Conservation (phyloP, 2,888 invertebrate genomes). For the Tachina lurida region DNA sequence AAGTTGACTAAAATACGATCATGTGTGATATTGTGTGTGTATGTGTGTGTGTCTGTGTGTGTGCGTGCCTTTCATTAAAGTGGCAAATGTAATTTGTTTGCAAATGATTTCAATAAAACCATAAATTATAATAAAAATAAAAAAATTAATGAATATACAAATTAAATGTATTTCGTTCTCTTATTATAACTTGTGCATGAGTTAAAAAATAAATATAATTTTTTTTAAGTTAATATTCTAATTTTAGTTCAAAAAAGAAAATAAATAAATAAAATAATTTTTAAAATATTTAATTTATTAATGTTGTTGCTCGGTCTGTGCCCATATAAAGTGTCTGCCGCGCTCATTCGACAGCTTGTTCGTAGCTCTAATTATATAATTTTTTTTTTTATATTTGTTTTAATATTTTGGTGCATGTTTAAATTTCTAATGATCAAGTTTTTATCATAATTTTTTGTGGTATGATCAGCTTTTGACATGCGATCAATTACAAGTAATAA, state of each 20-base stretch:
- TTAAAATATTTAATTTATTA: conserved; percentile 35
- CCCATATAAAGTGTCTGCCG: conserved; percentile 34
- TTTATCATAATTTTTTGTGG: conserved; percentile 1
- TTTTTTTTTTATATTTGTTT: conserved; percentile 29
- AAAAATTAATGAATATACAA: conserved; percentile 54
- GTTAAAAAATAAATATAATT: not conserved
- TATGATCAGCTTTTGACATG: conserved; percentile 64
- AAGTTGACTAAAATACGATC: not conserved
- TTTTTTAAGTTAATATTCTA: not conserved
- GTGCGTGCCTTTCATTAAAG: conserved; percentile 24
- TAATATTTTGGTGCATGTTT: conserved; percentile 58
- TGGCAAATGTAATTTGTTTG: conserved; percentile 68
- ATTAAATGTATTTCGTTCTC: conserved; percentile 60
- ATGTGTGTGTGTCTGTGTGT: not conserved
- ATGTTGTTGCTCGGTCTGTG: conserved; percentile 13
- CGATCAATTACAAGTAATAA: conserved; percentile 66
- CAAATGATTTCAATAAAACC: conserved; percentile 68
- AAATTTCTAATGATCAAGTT: conserved; percentile 58
- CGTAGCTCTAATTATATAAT: conserved; percentile 48
- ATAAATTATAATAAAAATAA: conserved; percentile 62
- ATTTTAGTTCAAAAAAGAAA: conserved; percentile 31
- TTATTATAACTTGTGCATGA: conserved; percentile 18
- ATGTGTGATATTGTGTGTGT: not conserved
- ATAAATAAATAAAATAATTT: conserved; percentile 45
- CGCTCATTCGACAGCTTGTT: conserved; percentile 19